These are phyloP conservation scores for Eueremaeus valkanovi DNA, from an alignment of 2,888 invertebrate genomes.

Conservation along the genomic window DNA sequence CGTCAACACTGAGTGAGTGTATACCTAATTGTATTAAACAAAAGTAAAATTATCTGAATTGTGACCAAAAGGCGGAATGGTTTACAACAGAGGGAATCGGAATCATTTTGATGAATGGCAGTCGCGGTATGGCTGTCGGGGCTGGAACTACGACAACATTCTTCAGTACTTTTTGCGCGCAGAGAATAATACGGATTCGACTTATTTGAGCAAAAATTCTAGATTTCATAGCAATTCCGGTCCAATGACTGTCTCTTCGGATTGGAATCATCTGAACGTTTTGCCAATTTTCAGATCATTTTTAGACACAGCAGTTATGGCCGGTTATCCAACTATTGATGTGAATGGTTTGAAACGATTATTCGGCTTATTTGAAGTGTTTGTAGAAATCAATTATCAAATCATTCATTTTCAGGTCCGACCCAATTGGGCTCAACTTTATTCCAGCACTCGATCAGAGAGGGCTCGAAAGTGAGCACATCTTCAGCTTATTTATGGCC, in stretches of 20 bases:
- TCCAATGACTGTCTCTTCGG: neutral
- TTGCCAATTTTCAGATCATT: neutral
- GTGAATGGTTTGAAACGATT: neutral
- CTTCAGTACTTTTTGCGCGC: neutral
- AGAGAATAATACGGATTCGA: neutral
- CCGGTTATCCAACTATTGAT: neutral
- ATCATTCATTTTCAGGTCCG: too few species aligned
- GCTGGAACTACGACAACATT: neutral
- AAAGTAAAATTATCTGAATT: too few species aligned
- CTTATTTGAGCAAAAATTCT: neutral
- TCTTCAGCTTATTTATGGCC: neutral
- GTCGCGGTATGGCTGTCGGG: neutral
- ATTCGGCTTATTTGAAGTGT: too few species aligned
- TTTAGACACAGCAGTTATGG: neutral
- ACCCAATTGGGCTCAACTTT: neutral
- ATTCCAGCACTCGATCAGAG: neutral
- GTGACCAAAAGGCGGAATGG: neutral
- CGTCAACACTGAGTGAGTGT: neutral
- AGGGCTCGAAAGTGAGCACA: neutral
- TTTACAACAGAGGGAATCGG: neutral
- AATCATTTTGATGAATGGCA: neutral
- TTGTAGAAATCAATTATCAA: too few species aligned
- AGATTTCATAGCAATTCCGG: neutral
- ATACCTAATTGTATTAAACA: too few species aligned
- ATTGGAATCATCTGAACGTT: neutral